These are phyloP conservation scores for Microcebus jonahi DNA, from an alignment of 2,113 vertebrate genomes.

Conservation along the genomic window DNA sequence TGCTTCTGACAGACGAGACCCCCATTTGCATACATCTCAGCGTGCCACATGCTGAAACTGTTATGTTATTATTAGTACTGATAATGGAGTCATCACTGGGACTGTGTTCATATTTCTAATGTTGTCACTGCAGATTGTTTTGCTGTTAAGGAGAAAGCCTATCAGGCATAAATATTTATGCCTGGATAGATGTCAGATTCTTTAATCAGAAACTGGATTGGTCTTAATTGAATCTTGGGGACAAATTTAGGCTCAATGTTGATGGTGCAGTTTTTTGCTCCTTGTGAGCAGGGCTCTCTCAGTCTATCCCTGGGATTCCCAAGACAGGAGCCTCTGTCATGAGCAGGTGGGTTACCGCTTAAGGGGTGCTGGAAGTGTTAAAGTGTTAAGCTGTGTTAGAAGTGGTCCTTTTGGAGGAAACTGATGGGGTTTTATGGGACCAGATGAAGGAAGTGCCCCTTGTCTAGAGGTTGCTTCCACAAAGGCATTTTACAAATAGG, in stretches of 20 bases:
- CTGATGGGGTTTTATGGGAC: not conserved
- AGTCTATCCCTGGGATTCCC: not conserved
- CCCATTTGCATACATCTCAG: conserved; percentile 63
- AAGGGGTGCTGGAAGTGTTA: not conserved
- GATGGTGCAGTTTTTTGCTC: conserved; percentile 32
- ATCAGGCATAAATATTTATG: conserved; percentile 86
- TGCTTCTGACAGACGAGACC: conserved; percentile 70
- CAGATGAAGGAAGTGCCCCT: not conserved
- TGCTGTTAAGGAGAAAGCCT: conserved; percentile 78
- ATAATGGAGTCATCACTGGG: conserved; percentile 78
- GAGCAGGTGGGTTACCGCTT: not conserved
- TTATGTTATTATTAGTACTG: conserved; percentile 75
- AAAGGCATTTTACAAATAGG: not conserved
- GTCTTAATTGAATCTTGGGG: conserved; percentile 82
- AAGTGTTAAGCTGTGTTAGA: too few species aligned
- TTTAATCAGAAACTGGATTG: conserved; percentile 80
- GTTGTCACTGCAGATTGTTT: conserved; percentile 81
- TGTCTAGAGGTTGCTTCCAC: not conserved
- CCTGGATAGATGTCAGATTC: conserved; percentile 76
- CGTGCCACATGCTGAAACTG: conserved; percentile 71
- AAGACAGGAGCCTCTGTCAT: not conserved
- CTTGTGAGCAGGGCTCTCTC: conserved; percentile 13
- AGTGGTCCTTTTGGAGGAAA: not conserved
- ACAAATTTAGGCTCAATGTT: conserved; percentile 69
- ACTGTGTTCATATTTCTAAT: conserved; percentile 59